phyloP scores from a whole-genome alignment of 2,888 invertebrate genomes.

The Cybosia mesomella region DNA sequence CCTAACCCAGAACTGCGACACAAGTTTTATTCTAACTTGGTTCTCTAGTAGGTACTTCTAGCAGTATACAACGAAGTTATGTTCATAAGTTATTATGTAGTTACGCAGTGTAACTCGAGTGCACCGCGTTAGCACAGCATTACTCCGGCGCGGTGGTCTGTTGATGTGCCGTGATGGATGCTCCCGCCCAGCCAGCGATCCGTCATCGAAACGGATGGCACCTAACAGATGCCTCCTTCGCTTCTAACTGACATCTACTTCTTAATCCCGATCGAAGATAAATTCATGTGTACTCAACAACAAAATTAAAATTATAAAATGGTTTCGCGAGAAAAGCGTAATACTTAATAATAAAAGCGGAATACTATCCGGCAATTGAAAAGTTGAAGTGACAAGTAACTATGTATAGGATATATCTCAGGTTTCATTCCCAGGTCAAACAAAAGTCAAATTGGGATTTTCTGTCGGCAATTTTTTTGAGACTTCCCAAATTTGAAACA shows the following conservation, averaged over 20 bases:
- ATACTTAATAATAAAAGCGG: background rate
- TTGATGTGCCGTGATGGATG: constrained; percentile 61
- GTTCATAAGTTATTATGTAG: background rate
- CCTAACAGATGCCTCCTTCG: constrained; percentile 54
- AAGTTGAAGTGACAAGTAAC: background rate
- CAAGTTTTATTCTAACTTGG: too few relatives aligned
- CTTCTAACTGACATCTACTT: constrained; percentile 54
- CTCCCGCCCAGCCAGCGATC: constrained; percentile 51
- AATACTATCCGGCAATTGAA: background rate
- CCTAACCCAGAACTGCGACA: too few relatives aligned
- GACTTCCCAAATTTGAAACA: too few relatives aligned
- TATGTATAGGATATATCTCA: too few relatives aligned
- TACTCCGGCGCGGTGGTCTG: constrained; percentile 28
- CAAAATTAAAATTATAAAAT: background rate
- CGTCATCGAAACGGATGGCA: constrained; percentile 59
- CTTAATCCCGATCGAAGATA: constrained; percentile 57
- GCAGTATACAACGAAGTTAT: background rate
- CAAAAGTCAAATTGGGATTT: background rate
- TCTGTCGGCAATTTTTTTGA: too few relatives aligned
- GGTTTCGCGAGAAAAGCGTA: background rate
- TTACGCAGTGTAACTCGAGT: constrained; percentile 16
- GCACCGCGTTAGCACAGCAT: constrained; percentile 28
- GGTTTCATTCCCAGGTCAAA: background rate
- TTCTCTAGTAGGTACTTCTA: background rate
- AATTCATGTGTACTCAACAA: constrained; percentile 27